Evolutionary conservation across 2,888 invertebrate genomes (phyloP), one percentile per base, ranked within the genome.

Genomic region (Ectobius pallidus): DNA sequence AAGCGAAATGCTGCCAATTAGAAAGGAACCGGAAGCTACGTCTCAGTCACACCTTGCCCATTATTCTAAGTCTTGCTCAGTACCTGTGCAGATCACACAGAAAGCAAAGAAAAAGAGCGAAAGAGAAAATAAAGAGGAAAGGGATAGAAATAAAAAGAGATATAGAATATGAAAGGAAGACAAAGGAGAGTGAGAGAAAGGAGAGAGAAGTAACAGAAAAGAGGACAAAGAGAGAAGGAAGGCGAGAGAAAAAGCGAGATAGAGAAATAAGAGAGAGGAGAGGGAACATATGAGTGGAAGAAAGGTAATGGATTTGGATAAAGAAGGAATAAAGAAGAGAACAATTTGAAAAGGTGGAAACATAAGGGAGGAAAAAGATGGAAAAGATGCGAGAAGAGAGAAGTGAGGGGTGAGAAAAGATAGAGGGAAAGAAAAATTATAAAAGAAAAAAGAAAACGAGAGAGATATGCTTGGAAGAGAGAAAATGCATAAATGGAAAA

Each of bases 361-460:
- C 9, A 27, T 4, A n/a, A 27, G 27, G 22, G 22, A 25, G 16
- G 55, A 55, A 16, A 55, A 55, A 25, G 22, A 25, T 3, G 16
- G 27, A 55, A 25, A 22, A 27, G 55, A 55, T 20, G 25, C 6
- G 27, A 25, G 55, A 27, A 55, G 55, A 55, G 22, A 55, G 25
- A 55, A 46, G 11, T 9, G 55, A 27, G 55, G 22, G n/a, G 16
- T 22, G 22, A 27, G 27, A 27, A 25, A 25, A 27, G 55, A 27
- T 9, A 16, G 16, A 39, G 46, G n/a, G 46, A 46, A 46, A n/a
- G 18, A 46, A n/a, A 46, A n/a, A 46, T 7, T 14, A 46, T 7
- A 46, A n/a, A 46, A 46, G 46, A 46, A n/a, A 46, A 46, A n/a
- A 46, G 46, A 46, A 46, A n/a, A 46, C 11, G n/a, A 46, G 46